Conservation (phyloP, 2,113 vertebrate species). For the Cyprinodon tularosa region DNA sequence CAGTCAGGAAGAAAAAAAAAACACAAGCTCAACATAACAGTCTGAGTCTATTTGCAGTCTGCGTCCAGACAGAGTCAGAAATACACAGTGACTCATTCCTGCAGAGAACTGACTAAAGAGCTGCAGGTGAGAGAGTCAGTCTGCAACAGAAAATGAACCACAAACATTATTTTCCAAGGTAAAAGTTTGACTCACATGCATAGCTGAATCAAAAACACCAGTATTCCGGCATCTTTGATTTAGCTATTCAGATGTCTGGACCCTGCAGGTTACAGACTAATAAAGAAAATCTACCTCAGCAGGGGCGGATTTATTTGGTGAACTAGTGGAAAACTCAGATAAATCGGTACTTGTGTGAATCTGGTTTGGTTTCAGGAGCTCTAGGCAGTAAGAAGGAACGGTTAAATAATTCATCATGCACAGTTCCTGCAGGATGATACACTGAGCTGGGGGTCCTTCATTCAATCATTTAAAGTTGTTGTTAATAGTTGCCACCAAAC, state of each 20-base stretch:
- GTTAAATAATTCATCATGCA: constrained; percentile 12
- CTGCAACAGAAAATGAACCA: not conserved
- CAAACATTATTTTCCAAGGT: not conserved
- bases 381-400: not conserved
- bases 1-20: constrained; percentile 1
- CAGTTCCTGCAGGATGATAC: not conserved
- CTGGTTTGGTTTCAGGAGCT: not conserved
- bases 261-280: not conserved
- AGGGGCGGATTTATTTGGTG: too few relatives aligned
- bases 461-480: not conserved
- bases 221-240: not conserved
- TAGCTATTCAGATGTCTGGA: too few relatives aligned
- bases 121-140: not conserved
- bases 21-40: constrained; percentile 26
- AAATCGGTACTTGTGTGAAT: constrained; percentile 2
- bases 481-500: too few relatives aligned
- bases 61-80: constrained; percentile 38
- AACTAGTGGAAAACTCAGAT: not conserved
- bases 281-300: too few relatives aligned
- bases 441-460: not conserved
- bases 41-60: constrained; percentile 33
- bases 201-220: not conserved
- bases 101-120: not conserved
- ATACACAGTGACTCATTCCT: constrained; percentile 32
- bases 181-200: not conserved